Base-by-base conservation (phyloP, 1,140 invertebrate genomes). In the Hyles vespertilio region DNA sequence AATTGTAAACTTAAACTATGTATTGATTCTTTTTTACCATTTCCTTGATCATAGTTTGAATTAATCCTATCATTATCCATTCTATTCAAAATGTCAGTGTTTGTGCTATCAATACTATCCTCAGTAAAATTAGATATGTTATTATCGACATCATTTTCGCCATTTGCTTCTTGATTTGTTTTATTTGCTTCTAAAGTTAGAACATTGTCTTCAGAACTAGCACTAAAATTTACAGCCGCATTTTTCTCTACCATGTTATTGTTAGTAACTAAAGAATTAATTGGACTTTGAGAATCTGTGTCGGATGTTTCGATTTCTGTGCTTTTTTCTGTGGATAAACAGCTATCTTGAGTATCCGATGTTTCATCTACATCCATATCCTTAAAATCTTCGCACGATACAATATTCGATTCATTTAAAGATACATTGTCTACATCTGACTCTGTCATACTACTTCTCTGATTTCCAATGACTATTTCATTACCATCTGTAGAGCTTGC, bases 241-340 rank as follows among this genome's bases (percentile, higher is more conserved):
- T 40, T 40, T 40, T 40, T 40, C 8, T 40, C 36, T 8, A 8
- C 36, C 36, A 8, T 40, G 36, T 8, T 40, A 8, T 40, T 40
- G 36, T 40, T 5, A 5, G 8, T 8, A 40, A 40, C 36, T 40
- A 8, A 40, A 40, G 36, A 40, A 40, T 40, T 8, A 1, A 2
- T 40, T 40, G 4, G 36, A 40, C 36, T 40, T 40, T 40, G 36
- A 22, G 44, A n/a, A 50, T 33, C 7, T 48, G 46, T 56, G 51
- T 64, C 45, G 10, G n/a, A 3, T 48, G 22, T 40, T 52, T 53
- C 47, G 22, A 45, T 61, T 45, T 52, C 44, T 34, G 44, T 22
- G 32, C 32, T 47, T 10, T 59, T 51, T 46, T 53, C 44, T 36
- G 51, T 40, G 36, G 36, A 40, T 5, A 40, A 40, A 40, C 36